Conservation (phyloP, 1,140 invertebrate species). For the Drosophila sechellia region DNA sequence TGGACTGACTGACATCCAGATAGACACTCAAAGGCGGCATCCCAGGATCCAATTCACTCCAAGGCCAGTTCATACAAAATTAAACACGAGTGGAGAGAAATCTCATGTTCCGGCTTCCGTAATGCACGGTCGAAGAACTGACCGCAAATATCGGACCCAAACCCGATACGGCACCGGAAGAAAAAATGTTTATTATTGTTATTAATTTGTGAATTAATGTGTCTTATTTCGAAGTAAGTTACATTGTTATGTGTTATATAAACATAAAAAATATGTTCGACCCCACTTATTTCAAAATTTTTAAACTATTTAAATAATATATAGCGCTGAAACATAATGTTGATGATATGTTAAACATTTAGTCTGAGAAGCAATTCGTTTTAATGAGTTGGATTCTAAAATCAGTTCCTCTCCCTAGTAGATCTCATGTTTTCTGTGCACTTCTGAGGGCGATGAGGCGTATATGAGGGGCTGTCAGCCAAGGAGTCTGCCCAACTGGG, state of each 20-base stretch:
- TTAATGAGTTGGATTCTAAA: too few relatives aligned
- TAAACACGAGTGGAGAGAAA: slow-evolving; percentile 39
- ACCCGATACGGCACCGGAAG: slow-evolving; percentile 2
- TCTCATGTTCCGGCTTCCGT: slow-evolving; percentile 40
- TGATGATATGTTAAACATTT: too few relatives aligned
- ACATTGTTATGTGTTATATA: too few relatives aligned
- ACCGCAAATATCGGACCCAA: slow-evolving; percentile 46
- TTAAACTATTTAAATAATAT: too few relatives aligned
- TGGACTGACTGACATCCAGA: slow-evolving; percentile 19
- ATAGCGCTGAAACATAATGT: too few relatives aligned
- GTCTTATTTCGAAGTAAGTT: too few relatives aligned
- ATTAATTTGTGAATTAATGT: too few relatives aligned
- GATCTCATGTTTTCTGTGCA: background rate
- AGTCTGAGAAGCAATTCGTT: too few relatives aligned
- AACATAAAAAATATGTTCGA: too few relatives aligned
- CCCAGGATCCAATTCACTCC: slow-evolving; percentile 15
- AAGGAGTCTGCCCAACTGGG: slow-evolving; percentile 28
- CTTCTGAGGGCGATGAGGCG: slow-evolving; percentile 16
- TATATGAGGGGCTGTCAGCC: slow-evolving; percentile 8
- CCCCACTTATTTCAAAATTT: too few relatives aligned
- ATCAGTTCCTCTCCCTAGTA: too few relatives aligned
- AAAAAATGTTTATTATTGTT: background rate
- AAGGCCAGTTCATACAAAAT: slow-evolving; percentile 39
- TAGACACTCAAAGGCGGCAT: slow-evolving; percentile 12
- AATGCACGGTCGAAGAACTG: slow-evolving; percentile 55